Evolutionary conservation across 1,140 invertebrate genomes (phyloP), one percentile per base, ranked within the genome.

Genomic region (Propsilocerus akamusi): DNA sequence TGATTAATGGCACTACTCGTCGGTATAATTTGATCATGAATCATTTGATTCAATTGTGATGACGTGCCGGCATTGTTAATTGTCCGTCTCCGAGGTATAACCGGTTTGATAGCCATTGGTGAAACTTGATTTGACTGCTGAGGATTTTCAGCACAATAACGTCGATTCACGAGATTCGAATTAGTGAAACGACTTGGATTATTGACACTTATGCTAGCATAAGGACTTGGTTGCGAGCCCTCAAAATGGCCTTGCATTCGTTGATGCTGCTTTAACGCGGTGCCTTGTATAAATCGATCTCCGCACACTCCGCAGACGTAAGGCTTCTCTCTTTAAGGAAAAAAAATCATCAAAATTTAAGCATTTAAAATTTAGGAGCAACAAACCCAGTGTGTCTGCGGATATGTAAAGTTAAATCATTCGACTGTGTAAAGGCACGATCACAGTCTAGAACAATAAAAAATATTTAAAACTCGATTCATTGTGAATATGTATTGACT

Each of bases 361-460:
- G 8, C 5, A 22, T 28, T 17, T 48, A 17, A 48, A 4, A 17
- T 24, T 49, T 20, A 25, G 24, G 60, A 20, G 10, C 14, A n/a
- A n/a, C n/a, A n/a, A n/a, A n/a, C n/a, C n/a, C n/a, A 0, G 72
- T 75, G 53, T 75, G 72, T 4, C 72, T 57, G 0, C 72, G 60
- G 1, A 73, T 63, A 57, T 75, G 73, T 3, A 74, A 55, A 0
- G 70, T 74, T 24, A 76, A 60, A 52, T 74, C 72, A 56, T 74
- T 74, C 30, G 70, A 73, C 57, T 75, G 72, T 0, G 72, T 72
- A 57, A 76, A 76, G 5, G 69, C 69, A 53, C 73, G 73, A 4
- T 72, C 72, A 53, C 74, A 76, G 51, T 71, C 72, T 70, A 25
- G 11, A 30, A 30, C 12, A 25, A 47, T 24, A 22, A 25, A 2